A percentile compares a stretch with the other conserved stretches of the same genome.
phyloP scores from a whole-genome alignment of 2,888 invertebrate species.

The Dioctria linearis region DNA sequence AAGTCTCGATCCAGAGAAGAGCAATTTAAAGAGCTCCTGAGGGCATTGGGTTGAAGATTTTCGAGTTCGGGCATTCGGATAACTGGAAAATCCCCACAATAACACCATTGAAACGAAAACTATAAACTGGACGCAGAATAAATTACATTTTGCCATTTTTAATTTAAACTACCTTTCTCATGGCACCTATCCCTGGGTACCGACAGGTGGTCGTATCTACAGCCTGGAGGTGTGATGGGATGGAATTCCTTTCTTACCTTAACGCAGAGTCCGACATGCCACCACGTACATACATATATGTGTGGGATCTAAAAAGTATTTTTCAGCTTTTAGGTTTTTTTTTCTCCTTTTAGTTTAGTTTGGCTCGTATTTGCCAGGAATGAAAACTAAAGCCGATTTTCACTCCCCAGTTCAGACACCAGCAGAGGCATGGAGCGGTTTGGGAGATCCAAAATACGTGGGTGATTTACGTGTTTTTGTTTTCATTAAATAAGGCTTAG shows the following conservation, averaged over 20 bases:
- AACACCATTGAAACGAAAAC: slow-evolving; percentile 23
- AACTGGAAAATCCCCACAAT: slow-evolving; percentile 10
- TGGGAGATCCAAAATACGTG: background rate
- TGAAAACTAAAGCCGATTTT: slow-evolving; percentile 52
- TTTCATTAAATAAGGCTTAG: slow-evolving; percentile 54
- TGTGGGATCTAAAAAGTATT: slow-evolving; percentile 30
- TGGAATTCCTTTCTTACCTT: slow-evolving; percentile 25
- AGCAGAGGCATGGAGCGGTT: background rate
- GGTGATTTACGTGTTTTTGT: slow-evolving; percentile 51
- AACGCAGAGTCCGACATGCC: slow-evolving; percentile 3
- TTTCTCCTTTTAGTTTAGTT: background rate
- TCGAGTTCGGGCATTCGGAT: slow-evolving; percentile 8
- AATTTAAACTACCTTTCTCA: slow-evolving; percentile 40
- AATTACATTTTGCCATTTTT: slow-evolving; percentile 51
- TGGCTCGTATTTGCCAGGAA: slow-evolving; percentile 4
- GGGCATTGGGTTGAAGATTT: background rate
- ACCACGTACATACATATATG: background rate
- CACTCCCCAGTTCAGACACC: background rate
- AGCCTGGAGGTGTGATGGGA: background rate
- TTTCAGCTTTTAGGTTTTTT: slow-evolving; percentile 5
- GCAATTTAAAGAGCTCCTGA: slow-evolving; percentile 29
- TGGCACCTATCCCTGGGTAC: slow-evolving; percentile 1
- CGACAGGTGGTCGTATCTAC: slow-evolving; percentile 21
- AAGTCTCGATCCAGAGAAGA: background rate
- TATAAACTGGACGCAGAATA: slow-evolving; percentile 48